Conservation (phyloP, 30 jellyfish, hydroid and myxozoan species). For the Aurelia aurita region DNA sequence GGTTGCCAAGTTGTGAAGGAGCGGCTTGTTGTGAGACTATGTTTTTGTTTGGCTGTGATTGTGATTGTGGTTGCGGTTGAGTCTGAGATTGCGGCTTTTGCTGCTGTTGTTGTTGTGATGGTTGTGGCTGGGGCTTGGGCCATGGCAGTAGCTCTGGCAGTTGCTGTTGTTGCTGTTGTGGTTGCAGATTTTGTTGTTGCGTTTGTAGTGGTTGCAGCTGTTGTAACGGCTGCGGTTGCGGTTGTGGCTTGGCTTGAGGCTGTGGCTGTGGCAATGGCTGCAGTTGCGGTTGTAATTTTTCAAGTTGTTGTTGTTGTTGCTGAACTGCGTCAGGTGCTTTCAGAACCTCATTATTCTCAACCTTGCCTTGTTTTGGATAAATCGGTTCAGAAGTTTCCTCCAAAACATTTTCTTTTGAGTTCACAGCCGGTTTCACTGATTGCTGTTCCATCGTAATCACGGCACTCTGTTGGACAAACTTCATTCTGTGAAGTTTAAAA, state of each 20-base stretch:
- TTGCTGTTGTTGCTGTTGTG: slow-evolving; percentile 31
- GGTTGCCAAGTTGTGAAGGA: not conserved
- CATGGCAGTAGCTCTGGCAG: not conserved
- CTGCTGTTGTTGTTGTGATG: not conserved
- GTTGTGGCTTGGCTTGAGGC: not conserved
- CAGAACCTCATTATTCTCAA: not conserved
- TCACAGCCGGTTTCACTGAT: slow-evolving; percentile 1
- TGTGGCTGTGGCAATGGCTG: slow-evolving; percentile 29
- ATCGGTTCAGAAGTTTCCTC: slow-evolving; percentile 41
- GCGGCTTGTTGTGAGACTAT: not conserved
- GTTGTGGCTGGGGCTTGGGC: not conserved
- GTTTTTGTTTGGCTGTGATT: not conserved
- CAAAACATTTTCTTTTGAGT: slow-evolving; percentile 29
- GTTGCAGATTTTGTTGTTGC: slow-evolving; percentile 6
- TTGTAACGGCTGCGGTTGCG: not conserved
- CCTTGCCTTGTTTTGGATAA: slow-evolving; percentile 43
- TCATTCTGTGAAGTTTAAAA: slow-evolving; percentile 20
- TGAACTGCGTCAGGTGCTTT: not conserved
- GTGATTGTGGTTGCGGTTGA: not conserved
- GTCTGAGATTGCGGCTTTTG: not conserved
- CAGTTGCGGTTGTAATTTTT: slow-evolving; percentile 6
- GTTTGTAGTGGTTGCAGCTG: slow-evolving; percentile 16
- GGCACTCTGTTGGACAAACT: slow-evolving; percentile 34
- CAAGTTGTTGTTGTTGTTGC: slow-evolving; percentile 30
- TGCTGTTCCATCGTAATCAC: slow-evolving; percentile 20